phyloP scores from a whole-genome alignment of 2,888 invertebrate species.

The Nasonovia ribisnigri region DNA sequence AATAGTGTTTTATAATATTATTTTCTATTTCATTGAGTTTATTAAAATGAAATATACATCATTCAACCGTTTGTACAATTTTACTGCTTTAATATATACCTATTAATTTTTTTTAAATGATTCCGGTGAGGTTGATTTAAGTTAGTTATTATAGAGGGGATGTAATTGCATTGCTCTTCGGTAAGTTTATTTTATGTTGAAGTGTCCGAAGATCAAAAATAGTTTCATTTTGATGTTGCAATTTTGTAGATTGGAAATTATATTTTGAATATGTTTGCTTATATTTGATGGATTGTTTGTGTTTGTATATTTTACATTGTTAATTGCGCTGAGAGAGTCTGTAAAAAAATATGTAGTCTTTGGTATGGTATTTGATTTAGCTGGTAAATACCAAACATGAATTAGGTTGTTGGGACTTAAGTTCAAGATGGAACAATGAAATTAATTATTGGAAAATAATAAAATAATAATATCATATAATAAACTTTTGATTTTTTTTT shows the following conservation, averaged over 20 bases:
- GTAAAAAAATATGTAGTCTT: background rate
- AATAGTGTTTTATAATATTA: background rate
- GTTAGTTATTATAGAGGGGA: background rate
- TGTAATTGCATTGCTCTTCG: background rate
- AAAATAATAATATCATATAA: background rate
- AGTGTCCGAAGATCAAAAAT: background rate
- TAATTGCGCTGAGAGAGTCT: background rate
- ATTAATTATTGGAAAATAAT: background rate
- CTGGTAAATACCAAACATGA: background rate
- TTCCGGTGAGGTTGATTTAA: background rate
- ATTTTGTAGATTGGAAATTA: background rate
- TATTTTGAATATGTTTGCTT: background rate
- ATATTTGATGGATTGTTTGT: background rate
- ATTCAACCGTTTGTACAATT: background rate
- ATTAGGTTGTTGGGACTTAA: background rate
- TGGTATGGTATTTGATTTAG: background rate
- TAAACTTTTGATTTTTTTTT: background rate
- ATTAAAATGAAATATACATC: background rate
- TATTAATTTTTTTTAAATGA: background rate
- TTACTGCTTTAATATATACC: background rate
- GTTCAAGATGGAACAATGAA: background rate
- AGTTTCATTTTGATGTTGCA: background rate
- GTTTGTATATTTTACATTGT: background rate
- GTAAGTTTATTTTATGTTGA: background rate
- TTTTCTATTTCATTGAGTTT: background rate